Conservation (phyloP, 2,797 vertebrate species). For the Takifugu rubripes region DNA sequence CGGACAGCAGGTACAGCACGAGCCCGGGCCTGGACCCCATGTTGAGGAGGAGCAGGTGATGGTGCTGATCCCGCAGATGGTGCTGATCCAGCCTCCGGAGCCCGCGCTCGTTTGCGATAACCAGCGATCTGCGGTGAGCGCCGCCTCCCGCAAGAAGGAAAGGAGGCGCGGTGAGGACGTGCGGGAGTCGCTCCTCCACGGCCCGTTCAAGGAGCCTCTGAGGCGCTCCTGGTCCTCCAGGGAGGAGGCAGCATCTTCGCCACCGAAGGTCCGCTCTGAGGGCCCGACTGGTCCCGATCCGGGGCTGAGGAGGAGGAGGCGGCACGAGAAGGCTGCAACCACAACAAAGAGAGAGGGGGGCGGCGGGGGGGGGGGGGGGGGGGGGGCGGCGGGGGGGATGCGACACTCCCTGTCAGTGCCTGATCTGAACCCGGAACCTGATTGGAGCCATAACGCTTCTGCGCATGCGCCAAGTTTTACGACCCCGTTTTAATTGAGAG, state of each 20-base stretch:
- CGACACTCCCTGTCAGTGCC: slow-evolving; percentile 21
- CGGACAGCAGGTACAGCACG: slow-evolving; percentile 33
- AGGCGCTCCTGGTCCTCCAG: slow-evolving; percentile 28
- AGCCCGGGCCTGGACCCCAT: slow-evolving; percentile 42
- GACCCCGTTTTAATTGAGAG: no score
- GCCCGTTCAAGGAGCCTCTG: slow-evolving; percentile 31
- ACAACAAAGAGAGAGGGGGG: slow-evolving; percentile 62
- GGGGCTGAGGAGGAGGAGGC: neutral
- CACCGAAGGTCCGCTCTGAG: neutral
- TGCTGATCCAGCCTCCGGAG: slow-evolving; percentile 11
- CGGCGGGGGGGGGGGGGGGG: slow-evolving; percentile 54
- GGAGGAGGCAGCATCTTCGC: slow-evolving; percentile 14
- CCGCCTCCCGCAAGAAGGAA: neutral
- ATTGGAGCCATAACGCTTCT: no score
- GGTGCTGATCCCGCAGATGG: slow-evolving; percentile 2
- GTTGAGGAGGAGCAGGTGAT: neutral
- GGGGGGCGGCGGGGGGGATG: slow-evolving; percentile 58
- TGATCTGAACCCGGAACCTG: no score
- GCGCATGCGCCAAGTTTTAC: no score
- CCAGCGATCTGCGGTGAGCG: no score
- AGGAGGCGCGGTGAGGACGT: slow-evolving; percentile 8
- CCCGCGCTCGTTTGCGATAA: no score
- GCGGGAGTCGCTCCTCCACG: neutral
- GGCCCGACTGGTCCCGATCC: neutral
- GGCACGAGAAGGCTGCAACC: slow-evolving; percentile 29